Percentiles rank a stretch among this genome's conserved stretches.
Conservation (phyloP, 2,113 vertebrate genomes). For the Triplophysa tibetana region DNA sequence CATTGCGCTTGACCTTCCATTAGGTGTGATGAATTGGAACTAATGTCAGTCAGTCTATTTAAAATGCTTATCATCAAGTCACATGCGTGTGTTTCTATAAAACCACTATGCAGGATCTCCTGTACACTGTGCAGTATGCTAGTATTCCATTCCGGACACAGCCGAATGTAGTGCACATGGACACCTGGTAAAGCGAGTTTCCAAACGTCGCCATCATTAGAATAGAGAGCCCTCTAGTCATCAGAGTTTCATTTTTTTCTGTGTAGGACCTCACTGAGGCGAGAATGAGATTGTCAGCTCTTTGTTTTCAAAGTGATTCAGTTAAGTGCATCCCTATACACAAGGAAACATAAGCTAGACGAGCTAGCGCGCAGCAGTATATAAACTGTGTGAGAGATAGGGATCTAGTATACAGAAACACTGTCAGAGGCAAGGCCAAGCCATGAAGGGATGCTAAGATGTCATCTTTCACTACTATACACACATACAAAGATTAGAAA, state of each 20-base stretch:
- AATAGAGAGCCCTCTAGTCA: not conserved
- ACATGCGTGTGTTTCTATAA: not conserved
- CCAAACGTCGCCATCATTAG: not conserved
- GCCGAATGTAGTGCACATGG: not conserved
- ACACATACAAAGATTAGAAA: constrained; percentile 38
- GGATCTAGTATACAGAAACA: constrained; percentile 18
- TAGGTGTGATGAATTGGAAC: too few relatives aligned
- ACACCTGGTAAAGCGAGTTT: constrained; percentile 19
- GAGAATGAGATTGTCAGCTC: constrained; percentile 37
- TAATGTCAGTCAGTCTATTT: too few relatives aligned
- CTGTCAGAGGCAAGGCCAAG: constrained; percentile 10
- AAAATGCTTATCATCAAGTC: too few relatives aligned
- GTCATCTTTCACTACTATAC: constrained; percentile 35
- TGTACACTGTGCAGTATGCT: not conserved
- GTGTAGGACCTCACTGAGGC: constrained; percentile 16
- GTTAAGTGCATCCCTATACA: constrained; percentile 31
- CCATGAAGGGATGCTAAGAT: constrained; percentile 15
- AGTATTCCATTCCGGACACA: not conserved
- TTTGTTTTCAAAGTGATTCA: not conserved
- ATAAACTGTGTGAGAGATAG: constrained; percentile 29
- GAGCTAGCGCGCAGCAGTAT: constrained; percentile 30
- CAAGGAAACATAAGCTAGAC: constrained; percentile 16
- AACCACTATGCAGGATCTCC: too few relatives aligned
- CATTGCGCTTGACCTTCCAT: not conserved
- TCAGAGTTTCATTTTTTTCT: not conserved